Conservation (phyloP, 1,140 invertebrate species). For the Cardiocondyla obscurior region DNA sequence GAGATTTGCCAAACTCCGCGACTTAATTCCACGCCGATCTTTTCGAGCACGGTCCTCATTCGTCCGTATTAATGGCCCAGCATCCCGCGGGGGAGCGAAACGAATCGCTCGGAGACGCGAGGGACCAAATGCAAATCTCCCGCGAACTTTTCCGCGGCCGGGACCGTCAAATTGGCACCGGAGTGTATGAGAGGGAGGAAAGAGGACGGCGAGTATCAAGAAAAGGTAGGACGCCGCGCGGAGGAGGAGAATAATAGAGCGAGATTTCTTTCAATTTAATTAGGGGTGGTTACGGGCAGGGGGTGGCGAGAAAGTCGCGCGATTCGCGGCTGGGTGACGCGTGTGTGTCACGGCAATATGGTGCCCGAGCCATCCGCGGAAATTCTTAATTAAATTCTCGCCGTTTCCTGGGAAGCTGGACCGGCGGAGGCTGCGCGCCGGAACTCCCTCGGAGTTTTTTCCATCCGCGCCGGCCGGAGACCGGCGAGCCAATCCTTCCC, state of each 20-base stretch:
- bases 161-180: conserved; percentile 71
- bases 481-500: conserved; percentile 11
- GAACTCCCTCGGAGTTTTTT: conserved; percentile 75
- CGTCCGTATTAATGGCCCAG: conserved; percentile 18
- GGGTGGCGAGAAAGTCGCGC: conserved; percentile 9
- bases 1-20: too few relatives aligned
- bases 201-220: conserved; percentile 15
- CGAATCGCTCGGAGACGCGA: neutral
- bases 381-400: conserved; percentile 82
- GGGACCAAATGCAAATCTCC: conserved; percentile 55
- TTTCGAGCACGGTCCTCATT: neutral
- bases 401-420: conserved; percentile 61
- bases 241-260: conserved; percentile 36
- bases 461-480: conserved; percentile 67
- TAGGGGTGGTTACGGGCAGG: conserved; percentile 60
- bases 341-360: conserved; percentile 78
- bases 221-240: conserved; percentile 30
- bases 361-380: conserved; percentile 71
- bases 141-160: conserved; percentile 71
- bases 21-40: neutral
- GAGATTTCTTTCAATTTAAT: conserved; percentile 81
- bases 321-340: conserved; percentile 64
- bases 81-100: conserved; percentile 1
- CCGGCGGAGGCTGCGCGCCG: conserved; percentile 16
- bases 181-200: conserved; percentile 31